Evolutionary conservation across 2,888 invertebrate genomes (phyloP), one percentile per base, ranked within the genome.

Genomic region (Rhamnusium bicolor): DNA sequence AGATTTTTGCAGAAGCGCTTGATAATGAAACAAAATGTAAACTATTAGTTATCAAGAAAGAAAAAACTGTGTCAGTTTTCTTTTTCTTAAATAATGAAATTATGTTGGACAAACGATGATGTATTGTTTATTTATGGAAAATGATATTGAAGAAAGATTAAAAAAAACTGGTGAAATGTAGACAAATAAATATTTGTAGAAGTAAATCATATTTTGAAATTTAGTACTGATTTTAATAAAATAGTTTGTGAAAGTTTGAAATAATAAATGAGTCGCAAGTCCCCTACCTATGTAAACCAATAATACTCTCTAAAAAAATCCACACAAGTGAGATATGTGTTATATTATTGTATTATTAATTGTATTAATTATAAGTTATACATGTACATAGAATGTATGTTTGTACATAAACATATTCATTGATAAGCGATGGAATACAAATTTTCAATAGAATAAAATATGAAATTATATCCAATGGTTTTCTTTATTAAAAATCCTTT

Each of bases 401-500:
- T 89, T 89, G 89, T 89, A 89, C 86, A 89, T 89, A 89, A 86
- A 86, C 86, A 87, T 86, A 87, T 87, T 86, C 85, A 87, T 86
- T 87, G 85, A 86, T 85, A 85, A 85, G 83, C 84, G 83, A 85
- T 87, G 86, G 85, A 85, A 85, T 85, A 85, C 85, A 87, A 84
- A 86, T 88, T 88, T 88, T 87, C 87, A 87, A 87, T 87, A 88
- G 88, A 87, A 88, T 88, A 87, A 87, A 87, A 84, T 75, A 80
- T 82, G 72, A 83, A 84, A 83, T 77, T 79, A 78, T 65, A 54
- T 68, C 40, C 1, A 53, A 56, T 72, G 63, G 75, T 77, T 80
- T 80, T 81, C 72, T 76, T 74, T 69, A 56, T 71, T 49, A 53
- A 58, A 54, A 14, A 53, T 54, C 65, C 21, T 27, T 27, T 16